Conservation (phyloP, 2,113 vertebrate species). For the Oncorhynchus gorbuscha region DNA sequence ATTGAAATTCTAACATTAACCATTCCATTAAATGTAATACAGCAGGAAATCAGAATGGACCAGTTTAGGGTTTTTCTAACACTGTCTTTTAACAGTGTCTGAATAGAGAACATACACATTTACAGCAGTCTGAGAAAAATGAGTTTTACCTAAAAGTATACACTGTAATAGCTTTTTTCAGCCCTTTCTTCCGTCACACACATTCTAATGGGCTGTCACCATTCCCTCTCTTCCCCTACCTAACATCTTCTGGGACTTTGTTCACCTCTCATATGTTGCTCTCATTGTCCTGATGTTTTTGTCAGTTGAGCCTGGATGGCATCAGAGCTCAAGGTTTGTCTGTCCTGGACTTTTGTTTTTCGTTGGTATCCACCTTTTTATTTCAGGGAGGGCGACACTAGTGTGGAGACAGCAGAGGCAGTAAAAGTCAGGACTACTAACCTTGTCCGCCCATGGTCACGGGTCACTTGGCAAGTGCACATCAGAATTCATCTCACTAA, state of each 20-base stretch:
- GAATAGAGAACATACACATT: background rate
- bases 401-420: slow-evolving; percentile 59
- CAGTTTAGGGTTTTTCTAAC: background rate
- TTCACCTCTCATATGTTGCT: slow-evolving; percentile 85
- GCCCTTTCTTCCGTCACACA: background rate
- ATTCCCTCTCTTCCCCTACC: slow-evolving; percentile 48
- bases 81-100: background rate
- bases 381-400: slow-evolving; percentile 80
- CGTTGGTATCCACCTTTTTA: slow-evolving; percentile 77
- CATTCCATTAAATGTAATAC: background rate
- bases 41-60: background rate
- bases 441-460: slow-evolving; percentile 77
- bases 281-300: slow-evolving; percentile 92
- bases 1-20: no score
- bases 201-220: slow-evolving; percentile 52
- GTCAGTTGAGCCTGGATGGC: slow-evolving; percentile 90
- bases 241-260: slow-evolving; percentile 69
- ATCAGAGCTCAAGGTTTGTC: slow-evolving; percentile 81
- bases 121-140: background rate
- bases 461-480: slow-evolving; percentile 72
- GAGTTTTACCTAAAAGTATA: no score
- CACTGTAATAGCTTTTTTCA: no score
- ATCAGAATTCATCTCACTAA: slow-evolving; percentile 80
- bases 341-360: slow-evolving; percentile 68
- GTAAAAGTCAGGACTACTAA: slow-evolving; percentile 67